Percentiles rank a stretch among this genome's conserved stretches.
Evolutionary conservation across 1,140 invertebrate species (phyloP).

Genomic region (Drosophila bocki): DNA sequence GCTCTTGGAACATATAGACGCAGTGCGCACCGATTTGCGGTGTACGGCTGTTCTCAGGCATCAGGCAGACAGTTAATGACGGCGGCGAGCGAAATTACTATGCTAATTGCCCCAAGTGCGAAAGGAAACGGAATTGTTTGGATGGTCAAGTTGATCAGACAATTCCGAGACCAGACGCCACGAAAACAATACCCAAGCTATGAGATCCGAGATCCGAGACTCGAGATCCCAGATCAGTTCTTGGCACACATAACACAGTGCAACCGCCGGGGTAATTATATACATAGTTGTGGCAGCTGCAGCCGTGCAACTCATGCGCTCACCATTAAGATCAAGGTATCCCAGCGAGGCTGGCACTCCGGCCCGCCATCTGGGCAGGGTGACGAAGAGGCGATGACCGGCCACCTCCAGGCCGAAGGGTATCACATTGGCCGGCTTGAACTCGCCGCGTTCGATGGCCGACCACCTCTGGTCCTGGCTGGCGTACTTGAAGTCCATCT

Average conservation of each 20-base stretch:
- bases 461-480: constrained; percentile 86
- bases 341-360: constrained; percentile 91
- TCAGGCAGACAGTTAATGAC: constrained; percentile 37
- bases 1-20: neutral
- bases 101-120: constrained; percentile 44
- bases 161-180: constrained; percentile 17
- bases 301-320: constrained; percentile 63
- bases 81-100: constrained; percentile 40
- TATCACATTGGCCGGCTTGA: constrained; percentile 89
- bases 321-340: constrained; percentile 90
- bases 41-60: constrained; percentile 17
- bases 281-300: constrained; percentile 32
- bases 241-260: constrained; percentile 43
- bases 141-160: constrained; percentile 35
- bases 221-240: constrained; percentile 43
- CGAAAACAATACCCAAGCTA: constrained; percentile 48
- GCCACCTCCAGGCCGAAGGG: constrained; percentile 90
- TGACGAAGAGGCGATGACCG: constrained; percentile 88
- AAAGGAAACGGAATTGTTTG: constrained; percentile 52
- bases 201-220: constrained; percentile 21
- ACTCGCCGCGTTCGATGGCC: constrained; percentile 86
- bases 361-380: constrained; percentile 90
- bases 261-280: constrained; percentile 45
- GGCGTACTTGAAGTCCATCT: constrained; percentile 89
- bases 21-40: constrained; percentile 18